Percentiles rank a stretch among this genome's conserved stretches.
phyloP scores from a whole-genome alignment of 30 jellyfish, hydroid and myxozoan species.

The Turritopsis dohrnii region DNA sequence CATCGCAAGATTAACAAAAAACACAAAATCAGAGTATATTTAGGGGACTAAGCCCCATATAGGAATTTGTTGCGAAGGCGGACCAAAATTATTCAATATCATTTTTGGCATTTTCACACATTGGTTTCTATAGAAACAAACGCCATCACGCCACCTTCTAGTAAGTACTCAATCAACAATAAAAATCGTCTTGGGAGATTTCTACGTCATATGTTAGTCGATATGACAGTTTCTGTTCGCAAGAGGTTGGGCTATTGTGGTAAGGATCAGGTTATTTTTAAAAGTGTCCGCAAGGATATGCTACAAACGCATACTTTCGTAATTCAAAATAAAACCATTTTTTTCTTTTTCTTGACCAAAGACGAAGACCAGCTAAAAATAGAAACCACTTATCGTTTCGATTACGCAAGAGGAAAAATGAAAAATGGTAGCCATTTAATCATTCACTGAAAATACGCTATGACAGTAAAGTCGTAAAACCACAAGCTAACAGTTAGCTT shows the following conservation, averaged over 20 bases:
- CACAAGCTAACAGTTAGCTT: not conserved
- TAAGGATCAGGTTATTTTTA: too few relatives aligned
- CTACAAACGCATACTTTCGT: too few relatives aligned
- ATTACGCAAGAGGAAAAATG: not conserved
- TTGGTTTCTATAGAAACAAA: not conserved
- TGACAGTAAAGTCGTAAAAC: not conserved
- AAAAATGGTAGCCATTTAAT: not conserved
- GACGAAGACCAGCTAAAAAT: not conserved
- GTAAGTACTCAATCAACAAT: too few relatives aligned
- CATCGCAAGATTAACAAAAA: too few relatives aligned
- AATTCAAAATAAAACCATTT: too few relatives aligned
- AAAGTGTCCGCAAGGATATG: too few relatives aligned
- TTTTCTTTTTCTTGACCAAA: not conserved
- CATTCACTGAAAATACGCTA: not conserved
- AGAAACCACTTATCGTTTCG: not conserved
- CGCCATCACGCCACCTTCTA: not conserved
- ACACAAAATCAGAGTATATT: not conserved
- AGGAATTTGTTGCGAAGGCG: not conserved
- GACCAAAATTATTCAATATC: not conserved
- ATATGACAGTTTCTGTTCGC: too few relatives aligned
- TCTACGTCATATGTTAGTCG: not conserved
- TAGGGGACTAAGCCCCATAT: not conserved
- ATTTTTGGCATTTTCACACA: not conserved
- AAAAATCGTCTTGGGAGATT: not conserved
- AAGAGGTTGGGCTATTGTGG: too few relatives aligned